Evolutionary conservation across 2,888 invertebrate genomes (phyloP).

Genomic region (Laothoe populi): DNA sequence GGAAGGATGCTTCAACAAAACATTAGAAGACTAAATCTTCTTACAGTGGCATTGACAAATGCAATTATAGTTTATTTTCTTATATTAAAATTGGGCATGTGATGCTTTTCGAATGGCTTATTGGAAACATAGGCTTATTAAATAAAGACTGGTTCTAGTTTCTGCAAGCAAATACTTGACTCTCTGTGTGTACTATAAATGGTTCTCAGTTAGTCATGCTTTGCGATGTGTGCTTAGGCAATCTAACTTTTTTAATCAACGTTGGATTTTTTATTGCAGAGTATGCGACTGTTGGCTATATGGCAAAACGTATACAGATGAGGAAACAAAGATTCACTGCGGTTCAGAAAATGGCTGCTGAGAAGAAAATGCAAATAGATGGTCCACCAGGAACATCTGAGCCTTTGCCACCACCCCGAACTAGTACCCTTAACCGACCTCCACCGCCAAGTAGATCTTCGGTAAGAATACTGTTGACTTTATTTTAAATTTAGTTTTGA

Average conservation of each 20-base stretch:
- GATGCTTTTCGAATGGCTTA: background rate
- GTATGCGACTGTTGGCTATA: constrained; percentile 98
- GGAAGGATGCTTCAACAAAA: constrained; percentile 27
- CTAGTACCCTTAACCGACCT: constrained; percentile 86
- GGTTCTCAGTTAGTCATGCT: constrained; percentile 16
- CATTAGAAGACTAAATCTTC: background rate
- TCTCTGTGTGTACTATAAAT: constrained; percentile 24
- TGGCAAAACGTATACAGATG: constrained; percentile 98
- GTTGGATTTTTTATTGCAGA: constrained; percentile 85
- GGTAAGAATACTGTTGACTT: constrained; percentile 45
- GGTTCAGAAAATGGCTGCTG: constrained; percentile 95
- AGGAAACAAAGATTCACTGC: constrained; percentile 95
- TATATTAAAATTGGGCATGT: background rate
- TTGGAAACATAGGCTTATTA: constrained; percentile 5
- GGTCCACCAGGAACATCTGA: constrained; percentile 88
- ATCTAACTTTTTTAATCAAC: constrained; percentile 21
- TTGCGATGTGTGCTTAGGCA: constrained; percentile 23
- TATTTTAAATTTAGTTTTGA: background rate
- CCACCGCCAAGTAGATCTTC: constrained; percentile 75
- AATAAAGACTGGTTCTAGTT: constrained; percentile 33
- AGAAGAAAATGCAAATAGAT: constrained; percentile 93
- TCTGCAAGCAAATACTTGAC: constrained; percentile 13
- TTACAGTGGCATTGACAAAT: background rate
- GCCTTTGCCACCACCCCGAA: constrained; percentile 86
- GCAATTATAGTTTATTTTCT: background rate